Base-by-base conservation (phyloP, 2,888 invertebrate species). In the Morpho achilles region DNA sequence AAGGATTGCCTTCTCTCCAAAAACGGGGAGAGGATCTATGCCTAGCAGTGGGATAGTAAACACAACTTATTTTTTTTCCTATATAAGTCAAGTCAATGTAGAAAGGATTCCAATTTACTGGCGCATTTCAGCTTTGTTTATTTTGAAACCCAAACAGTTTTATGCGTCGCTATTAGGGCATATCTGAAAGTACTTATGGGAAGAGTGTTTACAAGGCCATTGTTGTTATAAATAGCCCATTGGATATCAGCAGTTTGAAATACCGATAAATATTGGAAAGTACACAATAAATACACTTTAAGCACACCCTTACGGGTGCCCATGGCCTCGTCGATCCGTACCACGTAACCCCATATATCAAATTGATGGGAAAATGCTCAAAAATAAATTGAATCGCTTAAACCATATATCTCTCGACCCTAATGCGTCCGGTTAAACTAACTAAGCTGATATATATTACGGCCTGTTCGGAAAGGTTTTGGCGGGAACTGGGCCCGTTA, bases 341-440 rank as follows among this genome's bases (percentile, higher is more conserved):
- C 60, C 63, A 58, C 63, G 60, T 61, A 57, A 56, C 55, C 62
- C 56, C 60, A 64, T 67, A 59, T 60, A 64, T 67, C 67, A 67
- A 61, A 53, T 61, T 65, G 66, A 66, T 64, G 61, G 63, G 61
- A 59, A 63, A 59, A 65, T 63, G 62, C 58, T 67, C 62, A 65
- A 67, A 65, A 67, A 67, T 61, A 65, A 65, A 67, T 65, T 54
- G 67, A 59, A 64, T 63, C 62, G 58, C 61, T 61, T 65, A 63
- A 61, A 50, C 63, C 59, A 61, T 67, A 67, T 59, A 64, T 67
- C 64, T 65, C 5, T 61, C 56, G 49, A 47, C 61, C 58, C 60
- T 64, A 67, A 63, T 59, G 58, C 58, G 56, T 63, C 55, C 53
- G 53, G 63, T 56, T 63, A 59, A 61, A 61, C 61, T 56, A 63